Percentiles rank a stretch among this genome's conserved stretches.
phyloP scores from a whole-genome alignment of 2,113 vertebrate species.

The Hippocampus guttulatus region DNA sequence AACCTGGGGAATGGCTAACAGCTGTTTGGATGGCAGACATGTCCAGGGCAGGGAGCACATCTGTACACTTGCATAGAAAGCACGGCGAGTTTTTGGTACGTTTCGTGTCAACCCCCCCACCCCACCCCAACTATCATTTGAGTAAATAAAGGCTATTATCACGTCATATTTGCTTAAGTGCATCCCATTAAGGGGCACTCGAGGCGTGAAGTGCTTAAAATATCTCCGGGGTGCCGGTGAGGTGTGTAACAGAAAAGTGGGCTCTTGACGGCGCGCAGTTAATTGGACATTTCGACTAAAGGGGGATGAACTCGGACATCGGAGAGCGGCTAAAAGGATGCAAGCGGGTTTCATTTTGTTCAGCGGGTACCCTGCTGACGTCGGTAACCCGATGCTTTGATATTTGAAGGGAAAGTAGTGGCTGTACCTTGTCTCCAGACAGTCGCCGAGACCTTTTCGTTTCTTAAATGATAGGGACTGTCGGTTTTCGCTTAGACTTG shows the following conservation, averaged over 20 bases:
- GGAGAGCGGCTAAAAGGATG: too few relatives aligned
- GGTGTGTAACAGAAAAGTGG: slow-evolving; percentile 29
- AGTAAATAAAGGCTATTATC: slow-evolving; percentile 1
- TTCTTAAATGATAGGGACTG: not conserved
- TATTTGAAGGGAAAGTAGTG: not conserved
- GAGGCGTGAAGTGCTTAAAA: slow-evolving; percentile 30
- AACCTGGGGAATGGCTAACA: slow-evolving; percentile 63
- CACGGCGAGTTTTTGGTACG: not conserved
- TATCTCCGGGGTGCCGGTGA: slow-evolving; percentile 12
- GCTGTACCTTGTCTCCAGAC: not conserved
- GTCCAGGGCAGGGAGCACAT: slow-evolving; percentile 44
- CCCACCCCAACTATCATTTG: not conserved
- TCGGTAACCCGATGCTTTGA: not conserved
- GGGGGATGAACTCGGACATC: not conserved
- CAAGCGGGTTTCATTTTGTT: too few relatives aligned
- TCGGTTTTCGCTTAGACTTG: not conserved
- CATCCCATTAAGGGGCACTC: slow-evolving; percentile 9
- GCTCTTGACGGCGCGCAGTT: slow-evolving; percentile 23
- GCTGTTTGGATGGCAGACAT: slow-evolving; percentile 51
- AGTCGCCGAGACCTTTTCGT: not conserved
- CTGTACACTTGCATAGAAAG: slow-evolving; percentile 26
- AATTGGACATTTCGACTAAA: slow-evolving; percentile 55
- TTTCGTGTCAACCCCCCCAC: not conserved
- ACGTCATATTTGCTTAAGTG: not conserved
- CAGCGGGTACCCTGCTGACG: not conserved